Conservation (phyloP, 2,888 invertebrate species). For the Choreutis nemorana region DNA sequence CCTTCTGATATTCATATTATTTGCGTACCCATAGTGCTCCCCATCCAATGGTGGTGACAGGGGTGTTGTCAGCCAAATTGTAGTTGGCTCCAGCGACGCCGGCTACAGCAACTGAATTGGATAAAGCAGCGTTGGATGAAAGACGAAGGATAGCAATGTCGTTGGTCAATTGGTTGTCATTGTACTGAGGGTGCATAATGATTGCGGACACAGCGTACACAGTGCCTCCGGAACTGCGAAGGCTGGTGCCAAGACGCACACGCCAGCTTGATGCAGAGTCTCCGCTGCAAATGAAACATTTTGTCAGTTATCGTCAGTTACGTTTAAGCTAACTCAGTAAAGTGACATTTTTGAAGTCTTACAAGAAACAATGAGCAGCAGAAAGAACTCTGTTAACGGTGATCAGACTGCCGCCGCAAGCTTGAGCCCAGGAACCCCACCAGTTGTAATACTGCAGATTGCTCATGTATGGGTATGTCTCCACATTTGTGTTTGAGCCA, state of each 20-base stretch:
- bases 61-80: constrained; percentile 14
- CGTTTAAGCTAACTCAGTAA: background rate
- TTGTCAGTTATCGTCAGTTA: no score
- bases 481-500: constrained; percentile 22
- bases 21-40: constrained; percentile 21
- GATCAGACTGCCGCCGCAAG: constrained; percentile 31
- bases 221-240: constrained; percentile 17
- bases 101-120: constrained; percentile 15
- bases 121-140: constrained; percentile 12
- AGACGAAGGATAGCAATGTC: constrained; percentile 31
- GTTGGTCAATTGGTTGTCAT: constrained; percentile 12
- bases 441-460: constrained; percentile 25
- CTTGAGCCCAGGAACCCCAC: constrained; percentile 23
- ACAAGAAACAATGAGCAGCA: constrained; percentile 37
- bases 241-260: constrained; percentile 19
- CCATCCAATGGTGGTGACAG: constrained; percentile 25
- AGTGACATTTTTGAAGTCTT: constrained; percentile 13
- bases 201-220: constrained; percentile 14
- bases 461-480: constrained; percentile 32
- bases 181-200: constrained; percentile 19
- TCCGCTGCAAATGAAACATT: constrained; percentile 19
- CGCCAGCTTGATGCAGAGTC: constrained; percentile 21
- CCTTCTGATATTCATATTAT: background rate
- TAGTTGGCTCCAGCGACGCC: constrained; percentile 21
- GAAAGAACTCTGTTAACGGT: constrained; percentile 23